Percentiles rank a stretch among this genome's conserved stretches.
Conservation (phyloP, 1,140 invertebrate species). For the Bicyclus anynana region DNA sequence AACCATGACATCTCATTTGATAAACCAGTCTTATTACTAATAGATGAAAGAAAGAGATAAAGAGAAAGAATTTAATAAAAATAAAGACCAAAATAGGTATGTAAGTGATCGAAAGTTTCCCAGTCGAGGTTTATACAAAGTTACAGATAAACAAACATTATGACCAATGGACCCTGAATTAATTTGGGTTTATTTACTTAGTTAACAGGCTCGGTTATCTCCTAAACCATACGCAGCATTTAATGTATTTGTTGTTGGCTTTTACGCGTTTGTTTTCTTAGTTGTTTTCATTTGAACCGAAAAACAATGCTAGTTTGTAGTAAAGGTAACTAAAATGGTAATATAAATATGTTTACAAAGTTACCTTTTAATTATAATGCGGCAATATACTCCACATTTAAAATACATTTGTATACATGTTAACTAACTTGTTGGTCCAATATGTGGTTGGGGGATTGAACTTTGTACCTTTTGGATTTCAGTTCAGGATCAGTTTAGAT, state of each 20-base stretch:
- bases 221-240: conserved; percentile 53
- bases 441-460: too few species aligned
- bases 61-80: background rate
- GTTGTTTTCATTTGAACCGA: conserved; percentile 25
- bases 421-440: too few species aligned
- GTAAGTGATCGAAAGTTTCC: background rate
- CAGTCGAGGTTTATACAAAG: conserved; percentile 35
- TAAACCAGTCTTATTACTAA: too few species aligned
- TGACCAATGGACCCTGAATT: conserved; percentile 70
- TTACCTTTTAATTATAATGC: too few species aligned
- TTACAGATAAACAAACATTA: conserved; percentile 68
- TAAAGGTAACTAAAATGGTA: background rate
- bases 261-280: conserved; percentile 24
- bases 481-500: too few species aligned
- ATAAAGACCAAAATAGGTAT: background rate
- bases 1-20: background rate
- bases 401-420: too few species aligned
- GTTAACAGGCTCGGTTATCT: conserved; percentile 67
- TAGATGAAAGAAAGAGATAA: too few species aligned
- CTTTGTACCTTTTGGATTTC: too few species aligned
- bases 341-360: background rate
- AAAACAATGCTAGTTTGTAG: conserved; percentile 17
- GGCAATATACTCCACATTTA: too few species aligned
- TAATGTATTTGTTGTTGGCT: conserved; percentile 54
- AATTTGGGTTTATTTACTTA: conserved; percentile 71